Evolutionary conservation across 1,140 invertebrate species (phyloP).

Genomic region (Sarcophaga bullata): DNA sequence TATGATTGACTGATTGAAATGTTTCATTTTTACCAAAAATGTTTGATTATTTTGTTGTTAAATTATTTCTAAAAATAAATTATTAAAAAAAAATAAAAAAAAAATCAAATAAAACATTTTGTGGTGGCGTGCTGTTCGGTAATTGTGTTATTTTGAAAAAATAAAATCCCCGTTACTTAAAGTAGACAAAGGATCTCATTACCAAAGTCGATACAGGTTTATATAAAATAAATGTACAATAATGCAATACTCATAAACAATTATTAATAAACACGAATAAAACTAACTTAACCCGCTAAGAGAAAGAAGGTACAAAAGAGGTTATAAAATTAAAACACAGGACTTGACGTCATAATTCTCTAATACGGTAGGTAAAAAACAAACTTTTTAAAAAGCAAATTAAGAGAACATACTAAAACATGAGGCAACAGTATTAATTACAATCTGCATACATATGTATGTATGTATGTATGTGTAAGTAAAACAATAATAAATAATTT

Average conservation of each 20-base stretch:
- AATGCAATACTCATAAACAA: background rate
- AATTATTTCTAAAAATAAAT: background rate
- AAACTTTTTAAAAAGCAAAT: too few relatives aligned
- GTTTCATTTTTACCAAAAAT: background rate
- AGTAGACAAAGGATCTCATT: conserved; percentile 55
- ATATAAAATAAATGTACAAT: too few relatives aligned
- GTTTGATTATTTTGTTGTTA: background rate
- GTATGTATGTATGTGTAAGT: too few relatives aligned
- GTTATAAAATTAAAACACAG: background rate
- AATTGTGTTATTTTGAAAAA: too few relatives aligned
- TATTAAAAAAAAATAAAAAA: background rate
- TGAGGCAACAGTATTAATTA: too few relatives aligned
- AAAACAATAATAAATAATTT: too few relatives aligned
- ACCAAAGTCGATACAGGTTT: background rate
- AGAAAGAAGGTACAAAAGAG: background rate
- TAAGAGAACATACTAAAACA: background rate
- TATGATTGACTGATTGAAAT: too few relatives aligned
- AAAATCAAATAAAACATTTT: conserved; percentile 4
- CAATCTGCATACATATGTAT: too few relatives aligned
- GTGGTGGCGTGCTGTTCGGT: background rate
- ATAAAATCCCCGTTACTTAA: background rate
- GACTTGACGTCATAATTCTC: background rate
- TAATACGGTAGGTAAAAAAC: too few relatives aligned
- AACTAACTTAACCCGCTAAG: too few relatives aligned
- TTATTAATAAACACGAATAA: conserved; percentile 33